Percentiles rank a stretch among this genome's conserved stretches.
Evolutionary conservation across 1,140 invertebrate genomes (phyloP).

Genomic region (Phymastichus coffea): DNA sequence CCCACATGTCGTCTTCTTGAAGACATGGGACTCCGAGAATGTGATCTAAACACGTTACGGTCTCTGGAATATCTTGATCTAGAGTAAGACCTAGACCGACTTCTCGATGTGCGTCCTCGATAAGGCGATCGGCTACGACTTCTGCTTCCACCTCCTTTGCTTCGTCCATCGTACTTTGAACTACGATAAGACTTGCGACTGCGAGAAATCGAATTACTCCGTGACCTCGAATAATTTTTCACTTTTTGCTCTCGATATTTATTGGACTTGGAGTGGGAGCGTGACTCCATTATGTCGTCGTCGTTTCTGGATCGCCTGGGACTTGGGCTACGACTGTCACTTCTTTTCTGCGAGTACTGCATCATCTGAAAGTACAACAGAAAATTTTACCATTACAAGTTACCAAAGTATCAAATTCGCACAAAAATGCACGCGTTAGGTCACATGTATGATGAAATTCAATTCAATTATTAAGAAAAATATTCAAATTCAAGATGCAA

Average conservation of each 20-base stretch:
- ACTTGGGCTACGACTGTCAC: conserved; percentile 47
- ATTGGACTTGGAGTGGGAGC: conserved; percentile 48
- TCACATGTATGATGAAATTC: no score
- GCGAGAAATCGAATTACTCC: conserved; percentile 47
- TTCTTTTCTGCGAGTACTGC: conserved; percentile 38
- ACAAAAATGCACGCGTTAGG: not conserved
- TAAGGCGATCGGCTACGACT: conserved; percentile 59
- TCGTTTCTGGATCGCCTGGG: conserved; percentile 39
- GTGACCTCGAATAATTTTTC: conserved; percentile 50
- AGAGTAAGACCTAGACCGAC: conserved; percentile 57
- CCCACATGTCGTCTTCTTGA: conserved; percentile 61
- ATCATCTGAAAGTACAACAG: no score
- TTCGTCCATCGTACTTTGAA: conserved; percentile 38
- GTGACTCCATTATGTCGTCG: conserved; percentile 44
- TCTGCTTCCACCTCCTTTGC: conserved; percentile 47
- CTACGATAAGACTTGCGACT: conserved; percentile 38
- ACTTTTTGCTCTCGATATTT: conserved; percentile 42
- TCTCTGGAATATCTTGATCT: conserved; percentile 50
- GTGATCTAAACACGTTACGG: conserved; percentile 47
- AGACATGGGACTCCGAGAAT: conserved; percentile 61
- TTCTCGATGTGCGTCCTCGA: conserved; percentile 52
- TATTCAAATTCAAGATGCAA: no score
- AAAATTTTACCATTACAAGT: no score
- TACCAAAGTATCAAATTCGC: no score
- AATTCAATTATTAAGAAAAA: no score